Evolutionary conservation across 2,888 invertebrate genomes (phyloP), one percentile per base, ranked within the genome.

Genomic region (Achlya flavicornis): DNA sequence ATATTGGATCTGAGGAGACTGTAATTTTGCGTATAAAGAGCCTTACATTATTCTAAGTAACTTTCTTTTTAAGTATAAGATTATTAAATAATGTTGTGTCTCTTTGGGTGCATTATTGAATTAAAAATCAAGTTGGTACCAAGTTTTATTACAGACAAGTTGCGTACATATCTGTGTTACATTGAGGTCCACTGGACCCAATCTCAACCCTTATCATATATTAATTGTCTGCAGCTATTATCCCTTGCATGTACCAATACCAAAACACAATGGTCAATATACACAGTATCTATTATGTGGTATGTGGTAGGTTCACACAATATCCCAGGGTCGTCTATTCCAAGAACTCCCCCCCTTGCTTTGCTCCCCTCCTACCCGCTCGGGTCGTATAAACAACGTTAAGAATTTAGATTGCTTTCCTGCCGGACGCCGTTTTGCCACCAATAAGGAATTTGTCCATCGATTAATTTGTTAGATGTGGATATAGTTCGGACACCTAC

Each of bases 401-500:
- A 82, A 82, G 86, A 85, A 88, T 87, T 87, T 86, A 83, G 79
- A 88, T 87, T 86, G 84, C 79, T 81, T 76, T 64, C 69, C 66
- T 73, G 71, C 71, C 61, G 60, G 59, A 32, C 53, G 63, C 64
- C 72, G 65, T 67, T 67, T 67, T 61, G 57, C 62, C 65, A 62
- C 68, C 73, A 71, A 72, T 71, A 74, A 73, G 79, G 75, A 76
- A 81, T 82, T 79, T 77, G 83, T 78, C 79, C 80, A 78, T 78
- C 79, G 78, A 80, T 80, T 80, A 80, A 83, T 80, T 79, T 72
- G 77, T 78, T 74, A 75, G 71, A 61, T 58, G 63, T 46, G 59
- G 38, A 67, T 69, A 61, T 67, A 61, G 68, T 65, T 67, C 61
- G 64, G 66, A 65, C 58, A 58, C 63, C 33, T 33, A 63, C 58